A percentile compares a stretch with the other conserved stretches of the same genome.
phyloP scores from a whole-genome alignment of 2,888 invertebrate species.

The Lypha dubia region DNA sequence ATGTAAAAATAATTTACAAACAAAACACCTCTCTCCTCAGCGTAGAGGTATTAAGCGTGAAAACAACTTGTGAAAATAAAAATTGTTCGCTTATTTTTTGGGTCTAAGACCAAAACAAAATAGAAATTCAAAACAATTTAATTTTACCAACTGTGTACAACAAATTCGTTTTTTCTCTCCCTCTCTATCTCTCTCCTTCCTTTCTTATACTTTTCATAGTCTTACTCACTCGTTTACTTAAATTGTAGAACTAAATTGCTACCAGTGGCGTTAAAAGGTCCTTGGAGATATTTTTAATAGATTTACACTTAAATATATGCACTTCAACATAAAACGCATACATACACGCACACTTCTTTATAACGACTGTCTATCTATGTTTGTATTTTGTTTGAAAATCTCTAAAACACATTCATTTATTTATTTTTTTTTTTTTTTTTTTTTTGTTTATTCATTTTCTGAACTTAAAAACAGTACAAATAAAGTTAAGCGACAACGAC shows the following conservation, averaged over 20 bases:
- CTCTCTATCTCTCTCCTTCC: no score
- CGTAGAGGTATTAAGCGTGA: conserved; percentile 34
- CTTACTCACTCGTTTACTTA: conserved; percentile 22
- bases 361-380: not conserved
- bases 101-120: conserved; percentile 7
- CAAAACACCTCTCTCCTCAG: conserved; percentile 29
- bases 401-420: not conserved
- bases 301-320: conserved; percentile 14
- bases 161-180: conserved; percentile 44
- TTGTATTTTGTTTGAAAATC: not conserved
- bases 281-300: conserved; percentile 39
- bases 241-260: conserved; percentile 15
- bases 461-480: conserved; percentile 1
- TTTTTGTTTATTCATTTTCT: not conserved
- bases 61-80: conserved; percentile 33
- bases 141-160: conserved; percentile 49
- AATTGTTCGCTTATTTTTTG: conserved; percentile 2
- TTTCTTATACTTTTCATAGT: not conserved
- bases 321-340: not conserved
- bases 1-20: conserved; percentile 50
- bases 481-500: not conserved
- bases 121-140: conserved; percentile 38
- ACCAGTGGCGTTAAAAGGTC: conserved; percentile 42
- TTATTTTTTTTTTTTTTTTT: not conserved
- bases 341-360: not conserved